A percentile compares a stretch with the other conserved stretches of the same genome.
Conservation (phyloP, 2,113 vertebrate species). For the Oriolus oriolus region DNA sequence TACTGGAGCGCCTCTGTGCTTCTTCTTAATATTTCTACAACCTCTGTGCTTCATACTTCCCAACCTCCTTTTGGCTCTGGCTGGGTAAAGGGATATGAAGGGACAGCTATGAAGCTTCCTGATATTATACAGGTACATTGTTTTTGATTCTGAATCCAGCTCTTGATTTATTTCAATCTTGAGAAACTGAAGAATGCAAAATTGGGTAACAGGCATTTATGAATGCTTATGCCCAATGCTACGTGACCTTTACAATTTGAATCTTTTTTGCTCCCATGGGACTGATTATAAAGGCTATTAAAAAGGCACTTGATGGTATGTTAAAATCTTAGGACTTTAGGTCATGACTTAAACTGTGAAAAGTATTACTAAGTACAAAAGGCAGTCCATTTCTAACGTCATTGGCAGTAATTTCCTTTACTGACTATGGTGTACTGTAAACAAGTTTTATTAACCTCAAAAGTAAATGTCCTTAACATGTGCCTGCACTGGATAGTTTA, state of each 20-base stretch:
- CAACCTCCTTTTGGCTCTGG: background rate
- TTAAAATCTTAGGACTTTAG: background rate
- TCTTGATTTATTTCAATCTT: background rate
- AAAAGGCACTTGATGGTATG: background rate
- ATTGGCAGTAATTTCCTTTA: background rate
- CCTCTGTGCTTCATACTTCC: background rate
- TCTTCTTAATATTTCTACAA: background rate
- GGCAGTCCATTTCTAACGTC: background rate
- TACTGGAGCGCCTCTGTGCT: background rate
- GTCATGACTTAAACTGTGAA: background rate
- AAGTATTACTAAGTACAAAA: background rate
- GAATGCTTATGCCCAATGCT: background rate
- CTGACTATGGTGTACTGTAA: background rate
- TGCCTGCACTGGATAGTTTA: background rate
- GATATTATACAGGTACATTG: background rate
- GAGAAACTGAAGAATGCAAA: background rate
- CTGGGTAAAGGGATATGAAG: background rate
- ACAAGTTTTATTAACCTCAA: background rate
- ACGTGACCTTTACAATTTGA: rapidly evolving
- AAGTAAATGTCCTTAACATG: background rate
- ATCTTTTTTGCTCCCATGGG: background rate
- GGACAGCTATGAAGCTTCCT: background rate
- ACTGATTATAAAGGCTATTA: background rate
- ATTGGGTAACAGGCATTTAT: background rate
- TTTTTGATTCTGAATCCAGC: background rate